A percentile compares a stretch with the other conserved stretches of the same genome.
Conservation (phyloP, 2,888 invertebrate species). For the Pseudococcus longispinus region DNA sequence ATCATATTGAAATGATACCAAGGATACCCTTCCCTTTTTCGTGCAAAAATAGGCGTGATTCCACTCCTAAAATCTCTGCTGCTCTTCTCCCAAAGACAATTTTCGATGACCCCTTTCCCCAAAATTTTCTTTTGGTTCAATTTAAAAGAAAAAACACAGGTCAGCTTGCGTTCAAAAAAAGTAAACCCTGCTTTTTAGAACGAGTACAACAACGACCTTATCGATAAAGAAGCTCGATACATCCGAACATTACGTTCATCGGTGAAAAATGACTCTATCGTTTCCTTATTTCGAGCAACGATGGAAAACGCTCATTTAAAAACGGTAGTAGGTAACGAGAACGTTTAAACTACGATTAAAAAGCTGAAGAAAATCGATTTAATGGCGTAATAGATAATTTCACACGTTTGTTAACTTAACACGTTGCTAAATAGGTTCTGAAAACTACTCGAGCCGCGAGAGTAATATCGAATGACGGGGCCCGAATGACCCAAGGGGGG, state of each 20-base stretch:
- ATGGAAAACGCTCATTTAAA: neutral
- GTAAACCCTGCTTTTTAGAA: too few relatives aligned
- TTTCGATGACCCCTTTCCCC: too few relatives aligned
- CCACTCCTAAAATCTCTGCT: too few relatives aligned
- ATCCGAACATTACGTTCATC: neutral
- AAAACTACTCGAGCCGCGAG: neutral
- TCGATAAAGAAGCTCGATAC: neutral
- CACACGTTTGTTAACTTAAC: neutral
- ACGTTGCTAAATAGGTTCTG: constrained; percentile 18
- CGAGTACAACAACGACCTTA: neutral
- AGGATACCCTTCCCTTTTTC: too few relatives aligned
- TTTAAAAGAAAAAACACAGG: too few relatives aligned
- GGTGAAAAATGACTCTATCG: neutral
- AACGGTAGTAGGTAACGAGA: neutral
- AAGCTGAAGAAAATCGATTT: constrained; percentile 9
- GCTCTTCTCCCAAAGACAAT: too few relatives aligned
- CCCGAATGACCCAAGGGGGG: neutral
- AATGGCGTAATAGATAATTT: constrained; percentile 17
- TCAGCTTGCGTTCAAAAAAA: too few relatives aligned
- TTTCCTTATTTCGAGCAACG: neutral
- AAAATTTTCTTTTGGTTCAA: too few relatives aligned
- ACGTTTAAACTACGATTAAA: neutral
- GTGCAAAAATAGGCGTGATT: too few relatives aligned
- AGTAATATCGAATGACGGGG: neutral
- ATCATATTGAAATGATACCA: too few relatives aligned